Percentiles rank a stretch among this genome's conserved stretches.
These are phyloP conservation scores for Falcaria lacertinaria DNA, from an alignment of 2,888 invertebrate species.

Conservation along the genomic window DNA sequence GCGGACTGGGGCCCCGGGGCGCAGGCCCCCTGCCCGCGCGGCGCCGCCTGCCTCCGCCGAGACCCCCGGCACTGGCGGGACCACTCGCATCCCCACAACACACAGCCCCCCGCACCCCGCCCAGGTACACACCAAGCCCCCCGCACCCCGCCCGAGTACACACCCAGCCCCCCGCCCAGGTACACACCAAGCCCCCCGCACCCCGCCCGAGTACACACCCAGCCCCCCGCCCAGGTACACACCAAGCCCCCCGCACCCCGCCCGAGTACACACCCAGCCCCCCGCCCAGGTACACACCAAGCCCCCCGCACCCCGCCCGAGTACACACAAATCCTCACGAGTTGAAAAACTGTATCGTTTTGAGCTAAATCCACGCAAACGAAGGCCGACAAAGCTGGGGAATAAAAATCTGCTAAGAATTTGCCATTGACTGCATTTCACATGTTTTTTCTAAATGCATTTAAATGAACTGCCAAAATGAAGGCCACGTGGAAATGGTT, in stretches of 20 bases:
- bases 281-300: not conserved
- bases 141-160: constrained; percentile 59
- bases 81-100: constrained; percentile 70
- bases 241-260: constrained; percentile 72
- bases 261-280: constrained; percentile 22
- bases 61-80: constrained; percentile 79
- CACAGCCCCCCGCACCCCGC: constrained; percentile 12
- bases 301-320: constrained; percentile 70
- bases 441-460: too few relatives aligned
- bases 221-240: not conserved
- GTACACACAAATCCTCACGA: constrained; percentile 9
- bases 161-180: constrained; percentile 2
- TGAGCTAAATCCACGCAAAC: too few relatives aligned
- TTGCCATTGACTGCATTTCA: too few relatives aligned
- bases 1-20: constrained; percentile 73
- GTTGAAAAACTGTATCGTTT: too few relatives aligned
- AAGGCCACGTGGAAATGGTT: too few relatives aligned
- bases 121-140: constrained; percentile 36
- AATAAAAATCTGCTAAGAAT: too few relatives aligned
- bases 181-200: constrained; percentile 61
- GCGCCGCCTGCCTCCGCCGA: constrained; percentile 75
- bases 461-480: too few relatives aligned
- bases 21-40: constrained; percentile 79
- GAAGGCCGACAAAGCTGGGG: too few relatives aligned
- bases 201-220: constrained; percentile 39